A percentile compares a stretch with the other conserved stretches of the same genome.
These are phyloP conservation scores for Lynx canadensis DNA, from an alignment of 2,113 vertebrate species.

Conservation along the genomic window DNA sequence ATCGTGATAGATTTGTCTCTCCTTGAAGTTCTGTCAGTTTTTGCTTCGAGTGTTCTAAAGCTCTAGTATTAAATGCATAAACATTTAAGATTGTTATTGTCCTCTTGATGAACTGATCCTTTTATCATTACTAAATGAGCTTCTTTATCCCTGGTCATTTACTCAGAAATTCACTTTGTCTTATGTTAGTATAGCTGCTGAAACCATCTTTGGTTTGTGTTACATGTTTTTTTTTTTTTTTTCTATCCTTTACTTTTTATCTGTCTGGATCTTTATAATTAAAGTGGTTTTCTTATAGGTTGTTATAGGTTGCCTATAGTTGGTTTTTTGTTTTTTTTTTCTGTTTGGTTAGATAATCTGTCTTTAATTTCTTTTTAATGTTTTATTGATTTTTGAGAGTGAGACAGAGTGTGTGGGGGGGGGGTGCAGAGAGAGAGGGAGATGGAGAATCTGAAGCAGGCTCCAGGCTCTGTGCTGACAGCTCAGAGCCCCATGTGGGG, in stretches of 20 bases:
- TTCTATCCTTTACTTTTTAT: background rate
- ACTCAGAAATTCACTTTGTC: background rate
- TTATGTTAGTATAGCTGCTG: background rate
- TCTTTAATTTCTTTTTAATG: background rate
- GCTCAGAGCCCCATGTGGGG: too few relatives aligned
- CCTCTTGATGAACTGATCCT: background rate
- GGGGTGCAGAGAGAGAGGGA: too few relatives aligned
- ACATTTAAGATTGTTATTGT: background rate
- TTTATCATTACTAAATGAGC: background rate
- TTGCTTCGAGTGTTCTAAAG: background rate
- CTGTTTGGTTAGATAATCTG: background rate
- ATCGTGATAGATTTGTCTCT: background rate
- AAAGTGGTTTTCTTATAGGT: background rate
- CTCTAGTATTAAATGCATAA: background rate
- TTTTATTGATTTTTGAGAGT: too few relatives aligned
- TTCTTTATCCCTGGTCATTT: background rate
- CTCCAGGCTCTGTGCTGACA: too few relatives aligned
- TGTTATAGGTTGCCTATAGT: background rate
- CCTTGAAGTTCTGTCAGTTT: background rate
- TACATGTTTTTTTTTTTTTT: background rate
- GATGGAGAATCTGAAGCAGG: too few relatives aligned
- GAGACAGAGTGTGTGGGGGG: too few relatives aligned
- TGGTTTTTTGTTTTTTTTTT: background rate
- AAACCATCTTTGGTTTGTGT: background rate
- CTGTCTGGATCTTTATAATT: background rate